Percentiles rank a stretch among this genome's conserved stretches.
Conservation (phyloP, 1,140 invertebrate genomes). For the Drosophila tsacasi region DNA sequence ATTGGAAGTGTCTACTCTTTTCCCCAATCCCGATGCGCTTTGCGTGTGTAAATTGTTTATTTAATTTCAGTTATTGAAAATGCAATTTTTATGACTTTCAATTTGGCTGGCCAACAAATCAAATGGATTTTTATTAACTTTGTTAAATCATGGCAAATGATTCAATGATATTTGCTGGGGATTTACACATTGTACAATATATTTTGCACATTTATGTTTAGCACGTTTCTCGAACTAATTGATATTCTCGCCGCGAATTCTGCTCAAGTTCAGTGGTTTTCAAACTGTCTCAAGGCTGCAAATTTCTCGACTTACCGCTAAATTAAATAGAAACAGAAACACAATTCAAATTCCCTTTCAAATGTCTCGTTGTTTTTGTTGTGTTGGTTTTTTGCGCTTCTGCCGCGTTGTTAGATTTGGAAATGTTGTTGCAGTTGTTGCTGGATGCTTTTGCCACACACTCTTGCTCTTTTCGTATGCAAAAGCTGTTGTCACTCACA, state of each 20-base stretch:
- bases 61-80: constrained; percentile 47
- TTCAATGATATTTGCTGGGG: constrained; percentile 18
- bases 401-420: constrained; percentile 18
- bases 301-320: constrained; percentile 43
- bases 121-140: constrained; percentile 48
- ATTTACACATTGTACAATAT: constrained; percentile 1
- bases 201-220: constrained; percentile 38
- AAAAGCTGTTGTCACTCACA: constrained; percentile 35
- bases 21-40: constrained; percentile 12
- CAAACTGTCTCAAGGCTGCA: constrained; percentile 60
- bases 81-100: constrained; percentile 49
- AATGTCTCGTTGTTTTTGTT: constrained; percentile 9
- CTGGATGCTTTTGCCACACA: constrained; percentile 42
- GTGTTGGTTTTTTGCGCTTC: constrained; percentile 11
- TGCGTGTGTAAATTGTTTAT: constrained; percentile 64
- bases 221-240: constrained; percentile 17
- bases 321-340: constrained; percentile 15
- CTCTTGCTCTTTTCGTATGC: constrained; percentile 48
- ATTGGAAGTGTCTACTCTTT: background rate
- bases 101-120: constrained; percentile 33
- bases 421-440: constrained; percentile 29
- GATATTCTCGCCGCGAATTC: constrained; percentile 33
- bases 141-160: constrained; percentile 38
- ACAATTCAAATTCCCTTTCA: constrained; percentile 39
- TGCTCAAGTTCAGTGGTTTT: constrained; percentile 36